Evolutionary conservation across 2,797 vertebrate species (phyloP).

Genomic region (Schizopygopsis malacanthus): DNA sequence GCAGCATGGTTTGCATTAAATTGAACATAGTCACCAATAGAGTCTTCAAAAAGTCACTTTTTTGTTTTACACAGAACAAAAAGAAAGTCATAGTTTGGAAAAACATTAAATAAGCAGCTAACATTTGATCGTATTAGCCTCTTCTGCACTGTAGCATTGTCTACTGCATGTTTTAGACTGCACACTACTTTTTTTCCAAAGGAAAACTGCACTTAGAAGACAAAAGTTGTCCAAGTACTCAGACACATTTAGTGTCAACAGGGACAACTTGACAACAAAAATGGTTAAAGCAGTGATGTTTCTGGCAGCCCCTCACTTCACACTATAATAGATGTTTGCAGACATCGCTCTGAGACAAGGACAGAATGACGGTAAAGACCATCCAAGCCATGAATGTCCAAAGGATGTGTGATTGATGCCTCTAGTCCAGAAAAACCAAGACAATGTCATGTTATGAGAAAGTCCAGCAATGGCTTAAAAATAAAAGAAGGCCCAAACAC

Average conservation of each 20-base stretch:
- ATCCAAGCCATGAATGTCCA: conserved; percentile 22
- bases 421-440: neutral
- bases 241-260: conserved; percentile 19
- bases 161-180: neutral
- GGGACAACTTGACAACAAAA: conserved; percentile 40
- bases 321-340: conserved; percentile 31
- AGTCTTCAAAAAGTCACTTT: neutral
- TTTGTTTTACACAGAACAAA: neutral
- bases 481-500: neutral
- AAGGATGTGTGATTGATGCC: conserved; percentile 21
- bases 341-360: conserved; percentile 24
- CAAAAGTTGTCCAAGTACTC: conserved; percentile 13
- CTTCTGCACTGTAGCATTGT: neutral
- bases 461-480: neutral
- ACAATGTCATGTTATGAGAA: conserved; percentile 3
- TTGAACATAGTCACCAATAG: neutral
- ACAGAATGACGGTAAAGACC: conserved; percentile 28
- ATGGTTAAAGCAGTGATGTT: conserved; percentile 21
- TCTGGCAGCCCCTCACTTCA: conserved; percentile 38
- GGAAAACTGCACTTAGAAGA: conserved; percentile 10
- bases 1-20: conserved; percentile 1
- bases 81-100: neutral
- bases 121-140: neutral
- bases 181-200: neutral
- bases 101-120: neutral